Base-by-base conservation (phyloP, 2,888 invertebrate genomes). In the Neria commutata region DNA sequence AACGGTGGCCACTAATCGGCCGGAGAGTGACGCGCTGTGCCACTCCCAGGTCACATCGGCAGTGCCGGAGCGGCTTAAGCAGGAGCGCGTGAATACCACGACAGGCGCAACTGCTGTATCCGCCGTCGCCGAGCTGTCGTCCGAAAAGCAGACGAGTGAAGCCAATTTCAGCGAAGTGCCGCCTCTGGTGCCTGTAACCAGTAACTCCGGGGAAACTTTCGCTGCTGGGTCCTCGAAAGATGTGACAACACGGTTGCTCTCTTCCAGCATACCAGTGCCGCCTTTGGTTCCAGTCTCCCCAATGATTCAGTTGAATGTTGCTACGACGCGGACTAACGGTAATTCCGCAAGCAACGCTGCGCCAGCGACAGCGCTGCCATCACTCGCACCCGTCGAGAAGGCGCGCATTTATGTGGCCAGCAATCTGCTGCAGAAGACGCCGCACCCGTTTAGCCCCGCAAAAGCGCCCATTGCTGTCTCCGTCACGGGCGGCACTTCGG, bases 331-430 rank as follows among this genome's bases (percentile, higher is more conserved):
- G 33, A 50, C 4, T 21, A 37, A 47, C 11, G 26, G 37, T 8
- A 37, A 37, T 1, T 25, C 29, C 10, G 23, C 45, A 8, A 16
- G 6, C 33, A 45, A 14, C 54, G n/a, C 40, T 8, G 8, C 21
- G 26, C 1, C 53, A 53, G 37, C n/a, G n/a, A 33, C 29, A 14
- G 45, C 50, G 8, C 47, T 50, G 10, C 57, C 16, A 34, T 34
- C 24, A 11, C 29, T 6, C 14, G 17, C 46, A 1, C 52, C 56
- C 5, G 73, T 72, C 1, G 79, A 79, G 62, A 73, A 75, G n/a
- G 80, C 73, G 0, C 71, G 78, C 29, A 81, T 81, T 45, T 81
- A 81, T 66, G 80, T 81, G 25, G 76, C 80, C n/a, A 77, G 77
- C 58, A 81, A 81, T 65, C 62, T 81, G 53, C 69, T 80, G 69